Evolutionary conservation across 2,797 vertebrate genomes (phyloP).

Genomic region (Xiphorhynchus erythropygius): DNA sequence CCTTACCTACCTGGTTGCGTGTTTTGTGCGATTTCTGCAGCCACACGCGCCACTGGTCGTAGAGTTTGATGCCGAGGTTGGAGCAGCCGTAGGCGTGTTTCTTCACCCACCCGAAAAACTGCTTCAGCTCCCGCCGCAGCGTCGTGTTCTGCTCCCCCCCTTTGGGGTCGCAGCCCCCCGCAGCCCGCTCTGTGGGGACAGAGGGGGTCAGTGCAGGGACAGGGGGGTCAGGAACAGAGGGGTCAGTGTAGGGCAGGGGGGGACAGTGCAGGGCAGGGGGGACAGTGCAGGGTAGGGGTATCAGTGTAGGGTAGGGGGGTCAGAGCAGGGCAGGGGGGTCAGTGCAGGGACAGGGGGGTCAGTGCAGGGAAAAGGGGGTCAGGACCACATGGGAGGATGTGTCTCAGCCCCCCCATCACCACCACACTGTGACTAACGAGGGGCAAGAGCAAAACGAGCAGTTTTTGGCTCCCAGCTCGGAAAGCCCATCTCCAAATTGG

Average conservation of each 20-base stretch:
- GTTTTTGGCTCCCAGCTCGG: neutral
- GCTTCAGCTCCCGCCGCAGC: conserved; percentile 93
- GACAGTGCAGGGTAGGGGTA: no score
- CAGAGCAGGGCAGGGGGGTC: no score
- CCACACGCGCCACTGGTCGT: conserved; percentile 98
- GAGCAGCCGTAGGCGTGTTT: conserved; percentile 95
- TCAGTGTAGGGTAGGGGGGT: no score
- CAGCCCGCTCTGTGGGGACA: conserved; percentile 75
- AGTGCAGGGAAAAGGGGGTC: no score
- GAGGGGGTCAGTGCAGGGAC: neutral
- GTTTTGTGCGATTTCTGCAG: conserved; percentile 98
- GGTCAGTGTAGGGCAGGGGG: neutral
- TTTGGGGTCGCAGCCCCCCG: conserved; percentile 78
- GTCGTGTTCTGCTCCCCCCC: conserved; percentile 91
- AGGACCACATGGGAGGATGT: rapidly evolving
- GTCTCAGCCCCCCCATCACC: neutral
- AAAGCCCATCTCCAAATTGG: conserved; percentile 61
- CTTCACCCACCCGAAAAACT: conserved; percentile 98
- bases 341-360: no score
- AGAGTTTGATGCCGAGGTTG: conserved; percentile 96
- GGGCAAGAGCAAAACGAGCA: neutral
- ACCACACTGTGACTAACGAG: neutral
- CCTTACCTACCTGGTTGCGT: conserved; percentile 95
- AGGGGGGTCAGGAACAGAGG: no score
- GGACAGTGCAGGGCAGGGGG: no score